phyloP scores from a whole-genome alignment of 2,113 vertebrate genomes.

The Indicator maculatus region DNA sequence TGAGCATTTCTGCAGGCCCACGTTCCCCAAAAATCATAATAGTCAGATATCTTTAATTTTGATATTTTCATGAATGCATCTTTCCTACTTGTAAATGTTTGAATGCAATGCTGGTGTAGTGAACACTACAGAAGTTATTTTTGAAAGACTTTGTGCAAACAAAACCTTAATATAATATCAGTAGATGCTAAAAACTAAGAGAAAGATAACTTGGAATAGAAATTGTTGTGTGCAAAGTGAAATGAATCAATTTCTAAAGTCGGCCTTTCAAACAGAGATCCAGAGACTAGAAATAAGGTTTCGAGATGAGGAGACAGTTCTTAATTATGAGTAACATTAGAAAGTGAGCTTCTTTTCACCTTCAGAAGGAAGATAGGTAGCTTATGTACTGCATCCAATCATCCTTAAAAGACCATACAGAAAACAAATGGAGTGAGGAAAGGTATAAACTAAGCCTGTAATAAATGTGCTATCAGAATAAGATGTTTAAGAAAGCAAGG shows the following conservation, averaged over 20 bases:
- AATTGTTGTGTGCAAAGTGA: not conserved
- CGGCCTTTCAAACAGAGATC: not conserved
- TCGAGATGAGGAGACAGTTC: not conserved
- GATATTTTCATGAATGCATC: not conserved
- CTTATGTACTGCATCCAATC: not conserved
- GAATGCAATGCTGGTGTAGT: not conserved
- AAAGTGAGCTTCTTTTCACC: not conserved
- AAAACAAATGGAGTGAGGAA: not conserved
- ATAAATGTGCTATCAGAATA: not conserved
- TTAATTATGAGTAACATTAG: not conserved
- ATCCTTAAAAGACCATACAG: not conserved
- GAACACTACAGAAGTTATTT: not conserved
- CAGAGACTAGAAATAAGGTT: not conserved
- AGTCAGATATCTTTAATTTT: not conserved
- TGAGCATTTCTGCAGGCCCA: not conserved
- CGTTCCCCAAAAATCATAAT: not conserved
- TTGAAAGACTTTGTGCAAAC: not conserved
- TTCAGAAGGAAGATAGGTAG: not conserved
- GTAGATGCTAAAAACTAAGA: not conserved
- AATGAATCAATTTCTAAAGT: not conserved
- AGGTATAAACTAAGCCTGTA: not conserved
- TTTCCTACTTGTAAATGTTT: not conserved
- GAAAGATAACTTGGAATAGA: not conserved
- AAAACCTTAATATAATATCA: not conserved
- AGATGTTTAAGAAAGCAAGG: not conserved